phyloP scores from a whole-genome alignment of 2,888 invertebrate genomes.

The Archips xylosteana region DNA sequence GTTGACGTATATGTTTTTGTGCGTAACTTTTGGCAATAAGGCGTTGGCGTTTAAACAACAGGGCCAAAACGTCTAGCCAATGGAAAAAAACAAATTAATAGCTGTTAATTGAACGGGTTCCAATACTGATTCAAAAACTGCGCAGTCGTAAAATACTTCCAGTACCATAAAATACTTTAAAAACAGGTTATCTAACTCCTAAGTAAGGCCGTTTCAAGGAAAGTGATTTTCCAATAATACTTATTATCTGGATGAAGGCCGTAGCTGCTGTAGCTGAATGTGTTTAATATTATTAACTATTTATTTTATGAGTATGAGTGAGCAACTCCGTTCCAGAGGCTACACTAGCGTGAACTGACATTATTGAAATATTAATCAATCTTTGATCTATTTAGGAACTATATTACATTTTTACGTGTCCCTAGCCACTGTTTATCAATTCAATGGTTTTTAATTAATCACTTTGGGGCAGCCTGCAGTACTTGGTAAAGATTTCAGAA shows the following conservation, averaged over 20 bases:
- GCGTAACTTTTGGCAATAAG: constrained; percentile 62
- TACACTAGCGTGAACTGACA: not conserved
- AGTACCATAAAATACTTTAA: not conserved
- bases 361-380: not conserved
- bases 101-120: not conserved
- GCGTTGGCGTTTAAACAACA: constrained; percentile 55
- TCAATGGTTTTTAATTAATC: too few species aligned
- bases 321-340: not conserved
- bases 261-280: constrained; percentile 53
- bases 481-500: too few species aligned
- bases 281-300: not conserved
- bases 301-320: not conserved
- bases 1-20: constrained; percentile 45
- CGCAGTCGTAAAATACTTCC: constrained; percentile 16
- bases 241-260: constrained; percentile 62
- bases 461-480: too few species aligned
- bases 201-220: constrained; percentile 35
- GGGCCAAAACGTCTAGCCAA: constrained; percentile 41
- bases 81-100: not conserved
- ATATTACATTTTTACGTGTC: too few species aligned
- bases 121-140: constrained; percentile 27
- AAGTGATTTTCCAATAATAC: constrained; percentile 35
- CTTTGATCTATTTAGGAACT: not conserved
- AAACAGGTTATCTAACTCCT: constrained; percentile 20
- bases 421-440: too few species aligned